Base-by-base conservation (phyloP, 1,140 invertebrate species). In the Oedothorax gibbosus region DNA sequence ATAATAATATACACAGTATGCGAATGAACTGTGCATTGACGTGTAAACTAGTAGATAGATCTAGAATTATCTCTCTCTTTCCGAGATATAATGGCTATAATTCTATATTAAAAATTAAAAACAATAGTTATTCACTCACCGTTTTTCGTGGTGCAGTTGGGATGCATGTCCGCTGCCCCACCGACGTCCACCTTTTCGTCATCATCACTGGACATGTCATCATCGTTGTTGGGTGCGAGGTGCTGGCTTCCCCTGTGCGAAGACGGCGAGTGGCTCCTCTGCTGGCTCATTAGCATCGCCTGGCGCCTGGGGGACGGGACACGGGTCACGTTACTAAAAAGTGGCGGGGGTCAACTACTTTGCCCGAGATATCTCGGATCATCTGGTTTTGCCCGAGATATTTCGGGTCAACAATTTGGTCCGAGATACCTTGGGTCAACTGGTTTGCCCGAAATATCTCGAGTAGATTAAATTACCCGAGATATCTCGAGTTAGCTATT, bases 181-280 rank as follows among this genome's bases (percentile, higher is more conserved):
- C 96, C 96, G 2, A 97, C 96, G 89, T 97, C 96, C 87, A 97
- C 91, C 50, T 96, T 93, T 88, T 96, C 94, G 88, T 97, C 96
- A 56, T 97, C 95, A 88, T 95, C 93, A 87, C 95, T 94, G 89
- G 94, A 89, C 68, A 93, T 92, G 79, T 92, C 88, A 78, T 89
- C 89, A 71, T 89, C 87, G 86, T 87, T 87, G 71, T 79, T 62
- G 0, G 84, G 56, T 35, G 73, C 56, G n/a, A 71, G 85, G 35
- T 86, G 87, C 78, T 87, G 88, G 50, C n/a, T 73, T 56, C 62
- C 80, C 7, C 62, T 64, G 50, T 79, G 65, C 5, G 72, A 57
- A 88, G 89, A 87, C 89, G 89, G 88, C 89, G 89, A 87, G 90
- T 89, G 78, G 89, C 90, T 88, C 73, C 89, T 90, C 91, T 87